Evolutionary conservation across 2,797 vertebrate species (phyloP).

Genomic region (Valencia hispanica): DNA sequence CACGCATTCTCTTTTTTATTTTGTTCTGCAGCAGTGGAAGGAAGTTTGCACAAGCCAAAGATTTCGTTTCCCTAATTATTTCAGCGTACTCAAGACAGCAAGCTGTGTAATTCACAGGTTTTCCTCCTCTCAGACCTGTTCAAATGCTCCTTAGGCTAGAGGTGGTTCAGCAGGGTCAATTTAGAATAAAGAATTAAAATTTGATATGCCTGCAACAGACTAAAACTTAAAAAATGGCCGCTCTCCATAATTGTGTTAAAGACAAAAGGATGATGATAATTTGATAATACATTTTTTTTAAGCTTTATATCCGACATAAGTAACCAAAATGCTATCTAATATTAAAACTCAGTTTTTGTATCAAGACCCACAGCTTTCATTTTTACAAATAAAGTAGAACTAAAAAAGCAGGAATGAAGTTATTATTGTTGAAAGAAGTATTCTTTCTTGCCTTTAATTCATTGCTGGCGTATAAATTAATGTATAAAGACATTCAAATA

Average conservation of each 20-base stretch:
- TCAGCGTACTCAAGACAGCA: constrained; percentile 78
- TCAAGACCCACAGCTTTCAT: not conserved
- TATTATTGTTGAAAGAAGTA: not conserved
- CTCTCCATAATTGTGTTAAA: not conserved
- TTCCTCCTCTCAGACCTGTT: constrained; percentile 59
- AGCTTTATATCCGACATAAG: not conserved
- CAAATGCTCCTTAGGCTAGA: constrained; percentile 44
- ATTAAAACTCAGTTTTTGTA: not conserved
- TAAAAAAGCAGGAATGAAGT: not conserved
- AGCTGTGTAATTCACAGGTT: constrained; percentile 67
- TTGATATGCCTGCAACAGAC: constrained; percentile 5
- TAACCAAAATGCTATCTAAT: not conserved
- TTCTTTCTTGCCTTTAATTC: not conserved
- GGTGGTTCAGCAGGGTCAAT: constrained; percentile 25
- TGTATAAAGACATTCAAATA: not conserved
- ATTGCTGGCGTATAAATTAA: not conserved
- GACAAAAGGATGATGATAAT: not conserved
- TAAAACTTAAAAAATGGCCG: not conserved
- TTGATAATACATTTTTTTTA: not conserved
- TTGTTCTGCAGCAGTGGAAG: constrained; percentile 80
- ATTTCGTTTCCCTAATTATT: constrained; percentile 85
- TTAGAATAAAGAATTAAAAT: constrained; percentile 24
- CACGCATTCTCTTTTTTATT: constrained; percentile 84
- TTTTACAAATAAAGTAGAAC: not conserved
- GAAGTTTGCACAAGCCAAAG: constrained; percentile 86